Base-by-base conservation (phyloP, 2,797 vertebrate genomes). In the Echiichthys vipera region DNA sequence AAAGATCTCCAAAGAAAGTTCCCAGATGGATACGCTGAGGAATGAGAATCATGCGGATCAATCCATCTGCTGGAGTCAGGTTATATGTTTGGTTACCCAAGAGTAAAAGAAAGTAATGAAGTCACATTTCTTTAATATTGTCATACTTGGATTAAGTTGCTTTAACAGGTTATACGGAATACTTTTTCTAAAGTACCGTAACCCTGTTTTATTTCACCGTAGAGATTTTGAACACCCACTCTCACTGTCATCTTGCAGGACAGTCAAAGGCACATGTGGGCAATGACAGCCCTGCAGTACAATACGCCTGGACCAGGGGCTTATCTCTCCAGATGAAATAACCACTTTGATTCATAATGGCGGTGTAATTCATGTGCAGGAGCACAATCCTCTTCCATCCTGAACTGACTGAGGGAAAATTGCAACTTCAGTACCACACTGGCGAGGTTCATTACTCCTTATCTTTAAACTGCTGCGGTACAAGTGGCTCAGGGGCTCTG, bases 381-480 rank as follows among this genome's bases (percentile, higher is more conserved):
- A 43, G 63, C 24, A 24, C 59, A 29, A 25, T 47, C 49, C 58
- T 32, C 12, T 67, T 76, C 72, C 57, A 42, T 50, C 57, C 36
- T 32, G 40, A 71, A 58, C 17, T 18, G 55, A 34, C 47, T 20
- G 46, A 36, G 39, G 13, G 65, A 53, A 82, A 72, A 81, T 46
- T 36, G 45, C 73, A 66, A 42, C 76, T 71, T 54, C 49, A 63
- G 63, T 71, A 24, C 65, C 54, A 45, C 67, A 69, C 27, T 8
- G 5, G 50, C 25, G 11, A 73, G 79, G 49, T 86, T 86, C 70
- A 82, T 81, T 68, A 57, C 54, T 27, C 46, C 66, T 84, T 75
- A 88, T 89, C 88, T 77, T 49, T 40, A 67, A 56, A 71, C 54
- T n/a, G 76, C 69, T 34, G 74, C 37, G 7, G 40, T 66, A 47